Percentiles rank a stretch among this genome's conserved stretches.
phyloP scores from a whole-genome alignment of 2,888 invertebrate genomes.

The Anthophora plumipes region DNA sequence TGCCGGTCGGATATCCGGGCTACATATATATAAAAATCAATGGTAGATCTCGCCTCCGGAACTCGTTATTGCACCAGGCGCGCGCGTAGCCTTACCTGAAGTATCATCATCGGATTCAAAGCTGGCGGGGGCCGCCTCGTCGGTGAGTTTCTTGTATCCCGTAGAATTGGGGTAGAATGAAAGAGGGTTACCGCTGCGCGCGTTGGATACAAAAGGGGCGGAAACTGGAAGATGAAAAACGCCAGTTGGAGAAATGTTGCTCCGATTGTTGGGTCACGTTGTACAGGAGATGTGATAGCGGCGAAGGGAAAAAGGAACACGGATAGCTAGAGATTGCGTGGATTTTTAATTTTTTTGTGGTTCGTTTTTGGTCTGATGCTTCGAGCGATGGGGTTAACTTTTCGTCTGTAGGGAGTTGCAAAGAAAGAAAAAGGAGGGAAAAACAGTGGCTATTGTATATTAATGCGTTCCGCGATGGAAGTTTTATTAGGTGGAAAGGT shows the following conservation, averaged over 20 bases:
- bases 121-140: slow-evolving; percentile 9
- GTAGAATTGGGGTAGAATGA: slow-evolving; percentile 56
- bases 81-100: slow-evolving; percentile 38
- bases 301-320: not conserved
- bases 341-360: not conserved
- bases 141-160: slow-evolving; percentile 46
- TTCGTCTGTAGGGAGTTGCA: too few species aligned
- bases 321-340: not conserved
- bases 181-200: slow-evolving; percentile 21
- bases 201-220: slow-evolving; percentile 36
- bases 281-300: not conserved
- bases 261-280: slow-evolving; percentile 24
- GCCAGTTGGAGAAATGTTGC: slow-evolving; percentile 21
- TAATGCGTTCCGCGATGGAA: too few species aligned
- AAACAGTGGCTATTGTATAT: not conserved
- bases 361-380: not conserved
- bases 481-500: too few species aligned
- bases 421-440: not conserved
- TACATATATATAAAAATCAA: slow-evolving; percentile 58
- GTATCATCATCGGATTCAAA: slow-evolving; percentile 52
- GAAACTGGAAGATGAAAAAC: slow-evolving; percentile 51
- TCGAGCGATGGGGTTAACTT: not conserved
- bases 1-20: slow-evolving; percentile 40
- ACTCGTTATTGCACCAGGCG: slow-evolving; percentile 53
- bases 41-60: slow-evolving; percentile 51